Conservation (phyloP, 1,140 invertebrate species). For the Drosophila paulistorum region DNA sequence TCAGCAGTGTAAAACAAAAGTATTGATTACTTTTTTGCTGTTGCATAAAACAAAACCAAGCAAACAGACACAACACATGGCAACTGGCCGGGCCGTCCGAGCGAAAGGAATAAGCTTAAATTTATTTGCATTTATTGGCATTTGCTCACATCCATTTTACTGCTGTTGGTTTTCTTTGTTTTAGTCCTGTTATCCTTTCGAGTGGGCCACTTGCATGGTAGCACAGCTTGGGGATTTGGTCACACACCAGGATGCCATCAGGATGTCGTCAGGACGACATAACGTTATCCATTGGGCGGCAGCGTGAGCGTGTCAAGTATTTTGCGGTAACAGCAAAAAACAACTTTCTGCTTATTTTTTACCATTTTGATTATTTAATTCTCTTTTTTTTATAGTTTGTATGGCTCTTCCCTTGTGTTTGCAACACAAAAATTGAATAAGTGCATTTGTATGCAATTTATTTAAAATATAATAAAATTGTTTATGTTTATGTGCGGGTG, state of each 20-base stretch:
- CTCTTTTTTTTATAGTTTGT: neutral
- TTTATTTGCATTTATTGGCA: slow-evolving; percentile 66
- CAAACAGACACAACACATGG: slow-evolving; percentile 20
- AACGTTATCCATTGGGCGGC: slow-evolving; percentile 44
- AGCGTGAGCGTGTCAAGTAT: slow-evolving; percentile 74
- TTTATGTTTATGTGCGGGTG: neutral
- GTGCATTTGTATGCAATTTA: slow-evolving; percentile 74
- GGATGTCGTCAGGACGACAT: slow-evolving; percentile 13
- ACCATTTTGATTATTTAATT: slow-evolving; percentile 42
- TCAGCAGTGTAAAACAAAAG: slow-evolving; percentile 38
- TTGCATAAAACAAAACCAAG: slow-evolving; percentile 19
- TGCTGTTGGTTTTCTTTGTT: slow-evolving; percentile 26
- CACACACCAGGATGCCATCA: slow-evolving; percentile 30
- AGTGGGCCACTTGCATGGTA: slow-evolving; percentile 14
- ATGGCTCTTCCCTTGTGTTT: neutral
- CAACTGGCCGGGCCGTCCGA: slow-evolving; percentile 24
- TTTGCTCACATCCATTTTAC: slow-evolving; percentile 31
- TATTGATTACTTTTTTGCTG: slow-evolving; percentile 31
- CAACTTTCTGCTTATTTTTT: slow-evolving; percentile 64
- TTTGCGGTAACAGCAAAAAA: slow-evolving; percentile 64
- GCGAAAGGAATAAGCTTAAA: slow-evolving; percentile 54
- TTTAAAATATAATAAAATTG: slow-evolving; percentile 54
- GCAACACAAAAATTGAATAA: slow-evolving; percentile 61
- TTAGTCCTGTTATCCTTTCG: slow-evolving; percentile 27
- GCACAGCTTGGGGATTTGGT: slow-evolving; percentile 30